Base-by-base conservation (phyloP, 2,113 vertebrate genomes). In the Propithecus coquereli region DNA sequence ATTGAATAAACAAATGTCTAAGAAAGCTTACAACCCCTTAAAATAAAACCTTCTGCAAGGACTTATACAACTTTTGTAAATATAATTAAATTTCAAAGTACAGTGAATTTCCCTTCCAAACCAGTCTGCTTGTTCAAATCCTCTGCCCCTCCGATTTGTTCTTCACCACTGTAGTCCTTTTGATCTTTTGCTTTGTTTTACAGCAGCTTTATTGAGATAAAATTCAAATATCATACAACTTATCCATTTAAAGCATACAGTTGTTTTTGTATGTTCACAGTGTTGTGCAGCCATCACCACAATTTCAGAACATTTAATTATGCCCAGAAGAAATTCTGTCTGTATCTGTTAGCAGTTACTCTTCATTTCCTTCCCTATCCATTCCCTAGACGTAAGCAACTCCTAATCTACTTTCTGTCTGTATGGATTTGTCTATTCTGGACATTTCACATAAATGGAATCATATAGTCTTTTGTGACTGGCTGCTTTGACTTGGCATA, bases 71-170 rank as follows among this genome's bases (percentile, higher is more conserved):
- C 12, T 40, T 93, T 61, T 71, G 43, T 82, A 50, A 77, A 77
- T 83, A 90, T 54, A 94, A 86, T 83, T 83, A 77, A 81, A 81
- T 30, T 81, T 93, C 23, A 87, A 68, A 94, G 43, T 79, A 83
- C 37, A 57, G 25, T 87, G 37, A 54, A 50, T 87, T 91, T 84
- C 45, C 10, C 47, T 18, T 89, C 8, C 16, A 40, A 37, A 37
- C 71, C n/a, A 61, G 50, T 40, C 30, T n/a, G 57, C 50, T 5
- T 85, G 57, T 80, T 90, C 57, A 81, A 1, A 59, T 88, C 63
- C 16, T 70, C 9, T 34, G 25, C 14, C 32, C 17, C 45, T 79
- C 20, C 25, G 32, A 2, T 45, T 37, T 77, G 6, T 68, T 68
- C 30, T 82, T 90, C 20, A 54, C 74, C 34, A 30, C 22, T 63